Percentiles rank a stretch among this genome's conserved stretches.
Conservation (phyloP, 2,113 vertebrate species). For the Campylomormyrus numenius region DNA sequence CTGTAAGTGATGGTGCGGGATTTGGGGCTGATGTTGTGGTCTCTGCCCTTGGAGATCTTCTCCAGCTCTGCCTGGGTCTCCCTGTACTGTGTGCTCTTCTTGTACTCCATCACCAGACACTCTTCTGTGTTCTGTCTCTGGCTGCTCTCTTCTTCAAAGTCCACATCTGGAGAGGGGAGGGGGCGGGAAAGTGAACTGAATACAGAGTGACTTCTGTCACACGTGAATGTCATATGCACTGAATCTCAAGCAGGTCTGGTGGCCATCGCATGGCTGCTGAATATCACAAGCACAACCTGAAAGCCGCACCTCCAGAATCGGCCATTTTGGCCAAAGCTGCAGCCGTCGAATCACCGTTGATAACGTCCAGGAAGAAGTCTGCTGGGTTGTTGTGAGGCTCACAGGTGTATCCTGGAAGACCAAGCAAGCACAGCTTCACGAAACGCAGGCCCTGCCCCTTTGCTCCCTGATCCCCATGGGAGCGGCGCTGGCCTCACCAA, state of each 20-base stretch:
- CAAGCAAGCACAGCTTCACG: background rate
- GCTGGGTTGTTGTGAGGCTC: slow-evolving; percentile 90
- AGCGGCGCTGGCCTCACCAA: slow-evolving; percentile 54
- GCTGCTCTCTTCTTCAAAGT: background rate
- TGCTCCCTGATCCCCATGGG: background rate
- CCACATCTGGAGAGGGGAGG: slow-evolving; percentile 31
- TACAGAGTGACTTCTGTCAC: background rate
- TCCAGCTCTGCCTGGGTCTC: slow-evolving; percentile 65
- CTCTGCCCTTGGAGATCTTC: slow-evolving; percentile 46
- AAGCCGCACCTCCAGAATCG: slow-evolving; percentile 51
- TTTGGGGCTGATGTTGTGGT: slow-evolving; percentile 27
- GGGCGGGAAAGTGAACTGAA: background rate
- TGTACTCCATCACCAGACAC: slow-evolving; percentile 66
- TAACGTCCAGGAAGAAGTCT: slow-evolving; percentile 89
- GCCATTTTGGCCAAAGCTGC: slow-evolving; percentile 39
- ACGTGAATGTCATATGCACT: background rate
- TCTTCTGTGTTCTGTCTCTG: slow-evolving; percentile 59
- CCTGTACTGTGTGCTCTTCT: slow-evolving; percentile 48
- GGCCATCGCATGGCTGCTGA: background rate
- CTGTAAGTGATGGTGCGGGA: slow-evolving; percentile 67
- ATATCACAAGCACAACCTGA: background rate
- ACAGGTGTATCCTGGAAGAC: slow-evolving; percentile 70
- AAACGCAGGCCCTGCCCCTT: background rate
- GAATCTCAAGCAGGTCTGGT: background rate
- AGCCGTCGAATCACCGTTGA: slow-evolving; percentile 78